Base-by-base conservation (phyloP, 2,113 vertebrate genomes). In the Clarias batrachus region DNA sequence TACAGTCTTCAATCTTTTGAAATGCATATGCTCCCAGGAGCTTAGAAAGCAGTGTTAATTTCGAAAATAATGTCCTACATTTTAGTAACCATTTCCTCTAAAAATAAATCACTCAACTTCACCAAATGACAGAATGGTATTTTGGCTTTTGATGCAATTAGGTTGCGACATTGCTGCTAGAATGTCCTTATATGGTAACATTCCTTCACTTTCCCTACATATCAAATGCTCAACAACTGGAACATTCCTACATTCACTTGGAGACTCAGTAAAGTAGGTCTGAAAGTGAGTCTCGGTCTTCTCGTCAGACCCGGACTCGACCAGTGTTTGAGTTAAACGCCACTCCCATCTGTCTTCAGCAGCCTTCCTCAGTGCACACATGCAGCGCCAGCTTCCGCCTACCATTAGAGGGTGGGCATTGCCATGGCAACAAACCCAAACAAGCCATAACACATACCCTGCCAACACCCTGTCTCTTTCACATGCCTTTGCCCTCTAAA, bases 401-500 rank as follows among this genome's bases (percentile, higher is more conserved):
- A 62, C 88, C 90, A 86, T 92, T 66, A 71, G 66, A 30, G 89
- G 88, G 76, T 70, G 59, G 84, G 70, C 1, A 89, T 92, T 83
- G 81, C 91, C 85, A 90, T 87, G 92, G 92, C 90, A 92, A 95
- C 93, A 90, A 89, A 93, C 92, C 90, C 88, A 94, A 95, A 95
- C 94, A 95, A 85, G 88, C 85, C 92, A 87, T 89, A 95, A 94
- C 94, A 94, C 87, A 91, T 79, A 63, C 68, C 30, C 70, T 23
- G 74, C 70, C 85, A 77, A 84, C 60, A 84, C 54, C 79, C 11
- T 62, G 70, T 68, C 74, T 82, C 82, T 89, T 87, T 83, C 76
- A 82, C 56, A 57, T 59, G 83, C 84, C 48, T 54, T 81, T 73
- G 60, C 71, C 82, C 33, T 63, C 56, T 80, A 73, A 87, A 84